Base-by-base conservation (phyloP, 2,888 invertebrate species). In the Meteorus colon region DNA sequence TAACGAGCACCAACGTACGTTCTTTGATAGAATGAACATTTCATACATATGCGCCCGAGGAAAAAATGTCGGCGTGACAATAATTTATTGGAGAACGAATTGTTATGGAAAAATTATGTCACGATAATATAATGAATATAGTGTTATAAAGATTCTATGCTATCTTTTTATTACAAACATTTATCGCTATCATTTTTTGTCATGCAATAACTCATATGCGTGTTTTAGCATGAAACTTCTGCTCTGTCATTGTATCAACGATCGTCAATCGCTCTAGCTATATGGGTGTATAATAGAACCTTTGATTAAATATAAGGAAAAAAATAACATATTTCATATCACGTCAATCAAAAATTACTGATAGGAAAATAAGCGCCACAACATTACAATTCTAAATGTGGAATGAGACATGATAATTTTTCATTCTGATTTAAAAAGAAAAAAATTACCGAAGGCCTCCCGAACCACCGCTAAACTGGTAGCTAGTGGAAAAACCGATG, bases 371-470 rank as follows among this genome's bases (percentile, higher is more conserved):
- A 12, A 41, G 6, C 29, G 29, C 27, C 45, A 24, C 27, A 27
- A 16, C 1, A 51, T 19, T 16, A 48, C 10, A 41, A 41, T 8
- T 27, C 3, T 4, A 2, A 4, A 1, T 12, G 4, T 8, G 3
- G 12, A 27, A 29, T 1, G 31, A 14, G n/a, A 31, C 29, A 66
- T 27, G 5, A 77, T 69, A 34, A 41, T 37, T 70, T 70, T 2
- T 10, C 10, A 24, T 10, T 4, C 12, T 24, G 24, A 59, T 55
- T 24, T 29, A 19, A 69, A 29, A 29, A 48, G 45, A 45, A 60
- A 0, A 12, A 65, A 78, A 81, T 83, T 75, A 89, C 89, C 89
- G n/a, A 89, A 89, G 3, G 89, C 88, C 60, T 89, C 89, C 27
- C 86, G 84, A 69, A 63, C 69, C 55, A 55, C 69, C 16, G 84